A percentile compares a stretch with the other conserved stretches of the same genome.
These are phyloP conservation scores for Rhodinocichla rosea DNA, from an alignment of 2,113 vertebrate genomes.

Conservation along the genomic window DNA sequence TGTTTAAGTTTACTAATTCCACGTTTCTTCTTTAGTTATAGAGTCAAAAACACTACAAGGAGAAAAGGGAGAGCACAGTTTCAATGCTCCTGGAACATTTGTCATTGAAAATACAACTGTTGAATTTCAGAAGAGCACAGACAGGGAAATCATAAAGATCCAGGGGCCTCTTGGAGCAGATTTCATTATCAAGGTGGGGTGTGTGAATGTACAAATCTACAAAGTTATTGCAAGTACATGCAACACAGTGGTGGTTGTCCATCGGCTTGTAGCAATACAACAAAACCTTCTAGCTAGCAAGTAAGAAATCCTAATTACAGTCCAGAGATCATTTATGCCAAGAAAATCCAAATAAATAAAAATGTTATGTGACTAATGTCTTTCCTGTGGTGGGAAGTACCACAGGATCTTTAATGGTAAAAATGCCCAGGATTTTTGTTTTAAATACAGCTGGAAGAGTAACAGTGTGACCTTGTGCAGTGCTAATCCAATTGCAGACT, in stretches of 20 bases:
- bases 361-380: fast-evolving
- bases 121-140: conserved; percentile 82
- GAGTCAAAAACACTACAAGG: conserved; percentile 86
- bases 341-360: background rate
- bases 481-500: conserved; percentile 37
- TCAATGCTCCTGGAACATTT: conserved; percentile 76
- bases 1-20: background rate
- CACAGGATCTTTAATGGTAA: background rate
- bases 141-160: conserved; percentile 83
- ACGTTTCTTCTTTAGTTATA: conserved; percentile 74
- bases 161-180: conserved; percentile 85
- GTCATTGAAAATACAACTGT: conserved; percentile 84
- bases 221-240: background rate
- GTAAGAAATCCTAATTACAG: background rate
- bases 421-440: background rate
- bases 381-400: background rate
- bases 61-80: conserved; percentile 78
- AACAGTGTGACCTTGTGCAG: background rate
- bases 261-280: background rate
- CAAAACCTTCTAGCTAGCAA: background rate
- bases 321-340: background rate
- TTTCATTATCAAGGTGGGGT: conserved; percentile 88
- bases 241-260: background rate
- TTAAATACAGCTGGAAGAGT: background rate
- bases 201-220: background rate